Evolutionary conservation across 2,113 vertebrate genomes (phyloP), one percentile per base, ranked within the genome.

Genomic region (Oryzias javanicus): DNA sequence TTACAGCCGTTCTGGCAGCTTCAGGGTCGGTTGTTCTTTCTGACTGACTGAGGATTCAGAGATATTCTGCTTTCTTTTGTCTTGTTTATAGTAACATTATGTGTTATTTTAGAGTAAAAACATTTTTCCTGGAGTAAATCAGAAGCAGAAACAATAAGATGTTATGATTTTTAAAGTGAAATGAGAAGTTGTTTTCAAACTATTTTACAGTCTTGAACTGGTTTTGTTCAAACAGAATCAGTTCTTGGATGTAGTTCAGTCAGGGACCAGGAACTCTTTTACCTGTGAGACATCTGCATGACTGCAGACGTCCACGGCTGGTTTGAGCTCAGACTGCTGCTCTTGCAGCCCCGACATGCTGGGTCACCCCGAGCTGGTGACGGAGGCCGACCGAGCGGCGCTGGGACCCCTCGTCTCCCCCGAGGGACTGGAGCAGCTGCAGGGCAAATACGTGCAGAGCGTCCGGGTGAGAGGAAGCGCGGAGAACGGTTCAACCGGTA

Each of bases 271-370:
- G n/a, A n/a, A n/a, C n/a, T n/a, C 35, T 12, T 12, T 35, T 10
- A 35, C 12, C 2, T 12, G 12, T 12, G 22, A 22, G 22, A 22
- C 22, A 3, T 22, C 22, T 22, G 22, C 22, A 22, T 22, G 22
- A 22, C 22, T 22, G 2, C 22, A 22, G 6, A 5, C 1, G 25
- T 27, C 6, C 4, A 35, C 8, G 0, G 8, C 35, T 35, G 35
- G 35, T 15, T 19, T 42, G 50, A 59, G 22, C 18, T n/a, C 7
- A 42, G 14, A 16, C 19, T 19, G 24, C 66, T 70, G 5, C 40
- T 60, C 72, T 48, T 47, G 65, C 83, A 98, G 97, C 77, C 81
- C 91, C 4, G 93, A 96, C 66, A 95, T 99, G 96, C 96, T 98
- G 94, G 92, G 91, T 64, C 90, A 93, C 41, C 89, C 94, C 4